These are phyloP conservation scores for Nesospiza acunhae DNA, from an alignment of 2,113 vertebrate genomes.

Conservation along the genomic window DNA sequence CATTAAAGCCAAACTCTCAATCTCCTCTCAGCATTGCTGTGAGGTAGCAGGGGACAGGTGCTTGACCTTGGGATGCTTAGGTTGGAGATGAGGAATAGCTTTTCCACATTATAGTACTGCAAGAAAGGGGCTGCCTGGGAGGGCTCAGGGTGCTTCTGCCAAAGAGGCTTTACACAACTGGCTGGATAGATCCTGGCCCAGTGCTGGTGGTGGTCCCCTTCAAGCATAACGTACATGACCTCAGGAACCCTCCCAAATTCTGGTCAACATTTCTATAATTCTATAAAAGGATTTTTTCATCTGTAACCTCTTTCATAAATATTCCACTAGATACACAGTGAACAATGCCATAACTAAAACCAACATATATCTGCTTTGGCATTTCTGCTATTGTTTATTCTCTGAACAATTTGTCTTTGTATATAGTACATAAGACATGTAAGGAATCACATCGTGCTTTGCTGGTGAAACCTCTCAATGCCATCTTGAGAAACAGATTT, in stretches of 20 bases:
- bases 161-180: background rate
- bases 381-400: background rate
- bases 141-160: background rate
- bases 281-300: background rate
- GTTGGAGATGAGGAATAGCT: background rate
- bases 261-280: background rate
- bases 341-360: background rate
- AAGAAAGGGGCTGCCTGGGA: background rate
- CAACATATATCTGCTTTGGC: background rate
- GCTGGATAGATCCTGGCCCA: background rate
- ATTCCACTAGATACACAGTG: background rate
- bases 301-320: background rate
- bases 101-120: background rate
- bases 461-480: background rate
- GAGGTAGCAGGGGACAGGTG: background rate
- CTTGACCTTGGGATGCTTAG: background rate
- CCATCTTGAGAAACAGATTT: background rate
- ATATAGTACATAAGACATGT: background rate
- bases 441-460: background rate
- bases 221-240: background rate
- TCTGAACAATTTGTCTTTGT: background rate
- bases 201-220: background rate
- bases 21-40: background rate
- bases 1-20: background rate
- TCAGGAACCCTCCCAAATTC: rapidly evolving